Conservation (phyloP, 2,113 vertebrate species). For the Malurus elegans region DNA sequence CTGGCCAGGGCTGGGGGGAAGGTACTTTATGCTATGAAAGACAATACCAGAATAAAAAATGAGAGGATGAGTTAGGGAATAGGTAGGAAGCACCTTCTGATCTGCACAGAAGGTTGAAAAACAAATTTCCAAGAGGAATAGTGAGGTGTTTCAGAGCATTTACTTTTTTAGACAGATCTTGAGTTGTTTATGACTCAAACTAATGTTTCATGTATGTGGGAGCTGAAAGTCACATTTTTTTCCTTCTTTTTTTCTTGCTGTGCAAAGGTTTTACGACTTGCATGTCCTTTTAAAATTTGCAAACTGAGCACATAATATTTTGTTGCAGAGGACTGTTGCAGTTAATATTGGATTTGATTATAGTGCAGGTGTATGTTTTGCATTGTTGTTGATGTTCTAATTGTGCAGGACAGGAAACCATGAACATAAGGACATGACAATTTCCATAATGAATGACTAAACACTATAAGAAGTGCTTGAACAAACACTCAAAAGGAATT, state of each 20-base stretch:
- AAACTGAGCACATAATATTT: not conserved
- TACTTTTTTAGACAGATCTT: not conserved
- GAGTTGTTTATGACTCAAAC: not conserved
- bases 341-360: not conserved
- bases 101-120: not conserved
- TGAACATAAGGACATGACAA: not conserved
- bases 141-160: not conserved
- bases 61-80: not conserved
- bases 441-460: not conserved
- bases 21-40: not conserved
- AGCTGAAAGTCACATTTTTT: not conserved
- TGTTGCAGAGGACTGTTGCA: not conserved
- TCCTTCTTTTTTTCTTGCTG: not conserved
- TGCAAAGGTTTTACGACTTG: not conserved
- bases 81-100: not conserved
- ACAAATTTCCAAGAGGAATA: not conserved
- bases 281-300: not conserved
- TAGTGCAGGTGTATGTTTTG: not conserved
- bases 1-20: not conserved
- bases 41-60: not conserved
- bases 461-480: not conserved
- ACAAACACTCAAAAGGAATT: not conserved
- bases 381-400: not conserved
- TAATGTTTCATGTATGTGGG: not conserved
- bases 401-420: not conserved